phyloP scores from a whole-genome alignment of 2,113 vertebrate genomes.

The Crocuta crocuta region DNA sequence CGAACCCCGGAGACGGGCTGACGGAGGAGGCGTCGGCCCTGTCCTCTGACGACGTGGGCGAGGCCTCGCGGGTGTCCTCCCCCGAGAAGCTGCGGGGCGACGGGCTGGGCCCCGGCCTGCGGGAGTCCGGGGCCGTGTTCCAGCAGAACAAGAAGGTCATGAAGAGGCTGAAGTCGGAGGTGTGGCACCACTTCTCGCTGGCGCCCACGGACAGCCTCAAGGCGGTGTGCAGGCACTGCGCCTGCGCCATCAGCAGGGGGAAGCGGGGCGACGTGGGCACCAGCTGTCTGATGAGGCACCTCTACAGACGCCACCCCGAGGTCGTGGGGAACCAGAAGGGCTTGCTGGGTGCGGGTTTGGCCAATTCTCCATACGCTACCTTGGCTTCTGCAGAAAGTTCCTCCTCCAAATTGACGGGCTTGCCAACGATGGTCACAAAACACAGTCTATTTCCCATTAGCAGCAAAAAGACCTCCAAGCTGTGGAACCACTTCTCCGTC shows the following conservation, averaged over 20 bases:
- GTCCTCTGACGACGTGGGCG: constrained; percentile 88
- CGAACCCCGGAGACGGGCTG: constrained; percentile 84
- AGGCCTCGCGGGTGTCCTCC: constrained; percentile 87
- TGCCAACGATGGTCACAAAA: constrained; percentile 80
- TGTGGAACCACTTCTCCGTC: constrained; percentile 99
- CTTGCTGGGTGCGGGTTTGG: constrained; percentile 85
- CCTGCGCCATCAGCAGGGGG: constrained; percentile 95
- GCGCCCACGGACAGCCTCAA: constrained; percentile 94
- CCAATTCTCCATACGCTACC: constrained; percentile 89
- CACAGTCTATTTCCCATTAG: constrained; percentile 90
- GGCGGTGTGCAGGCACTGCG: constrained; percentile 95
- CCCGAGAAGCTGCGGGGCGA: constrained; percentile 88
- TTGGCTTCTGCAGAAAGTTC: constrained; percentile 89
- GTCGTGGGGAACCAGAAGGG: constrained; percentile 93
- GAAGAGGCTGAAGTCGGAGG: constrained; percentile 96
- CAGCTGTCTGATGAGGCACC: constrained; percentile 96
- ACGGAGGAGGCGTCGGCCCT: constrained; percentile 83
- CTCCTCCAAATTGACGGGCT: constrained; percentile 87
- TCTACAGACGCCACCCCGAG: constrained; percentile 94
- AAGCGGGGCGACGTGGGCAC: constrained; percentile 96
- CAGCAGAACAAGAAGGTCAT: constrained; percentile 97
- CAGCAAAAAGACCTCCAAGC: constrained; percentile 99
- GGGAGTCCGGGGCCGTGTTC: constrained; percentile 89
- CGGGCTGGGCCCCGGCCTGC: constrained; percentile 78
- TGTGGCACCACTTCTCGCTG: constrained; percentile 96